Conservation (phyloP, 1,140 invertebrate species). For the Bradysia coprophila region DNA sequence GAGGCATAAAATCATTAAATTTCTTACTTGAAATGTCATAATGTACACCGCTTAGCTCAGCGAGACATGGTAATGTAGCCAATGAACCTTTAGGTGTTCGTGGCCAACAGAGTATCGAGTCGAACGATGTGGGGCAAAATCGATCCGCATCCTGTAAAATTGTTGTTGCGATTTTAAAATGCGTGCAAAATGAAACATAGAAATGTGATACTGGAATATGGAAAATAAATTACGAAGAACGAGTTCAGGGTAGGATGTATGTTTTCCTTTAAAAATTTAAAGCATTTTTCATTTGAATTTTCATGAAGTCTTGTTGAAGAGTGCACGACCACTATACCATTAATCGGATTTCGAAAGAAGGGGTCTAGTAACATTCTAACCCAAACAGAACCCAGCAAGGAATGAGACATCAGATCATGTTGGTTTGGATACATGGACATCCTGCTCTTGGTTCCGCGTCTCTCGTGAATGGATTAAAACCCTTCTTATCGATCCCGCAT, state of each 20-base stretch:
- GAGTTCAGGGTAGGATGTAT: not conserved
- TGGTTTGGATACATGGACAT: too few species aligned
- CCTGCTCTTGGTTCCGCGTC: too few species aligned
- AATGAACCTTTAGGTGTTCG: constrained; percentile 39
- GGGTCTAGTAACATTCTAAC: too few species aligned
- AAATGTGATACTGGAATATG: not conserved
- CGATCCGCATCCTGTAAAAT: constrained; percentile 14
- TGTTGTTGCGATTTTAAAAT: not conserved
- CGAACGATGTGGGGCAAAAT: constrained; percentile 41
- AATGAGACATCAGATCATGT: too few species aligned
- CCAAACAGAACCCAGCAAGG: too few species aligned
- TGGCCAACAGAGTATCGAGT: constrained; percentile 63
- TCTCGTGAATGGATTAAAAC: too few species aligned
- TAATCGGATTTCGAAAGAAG: too few species aligned
- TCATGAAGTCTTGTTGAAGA: not conserved
- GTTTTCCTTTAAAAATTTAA: not conserved
- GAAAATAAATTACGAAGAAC: not conserved
- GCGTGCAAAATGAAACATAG: not conserved
- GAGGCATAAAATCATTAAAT: not conserved
- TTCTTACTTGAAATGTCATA: constrained; percentile 51
- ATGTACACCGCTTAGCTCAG: constrained; percentile 51
- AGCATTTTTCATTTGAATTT: not conserved
- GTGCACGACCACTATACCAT: not conserved
- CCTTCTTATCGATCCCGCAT: too few species aligned
- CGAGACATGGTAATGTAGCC: constrained; percentile 50